Evolutionary conservation across 2,797 vertebrate genomes (phyloP).

Genomic region (Hyperoplus lanceolatus): DNA sequence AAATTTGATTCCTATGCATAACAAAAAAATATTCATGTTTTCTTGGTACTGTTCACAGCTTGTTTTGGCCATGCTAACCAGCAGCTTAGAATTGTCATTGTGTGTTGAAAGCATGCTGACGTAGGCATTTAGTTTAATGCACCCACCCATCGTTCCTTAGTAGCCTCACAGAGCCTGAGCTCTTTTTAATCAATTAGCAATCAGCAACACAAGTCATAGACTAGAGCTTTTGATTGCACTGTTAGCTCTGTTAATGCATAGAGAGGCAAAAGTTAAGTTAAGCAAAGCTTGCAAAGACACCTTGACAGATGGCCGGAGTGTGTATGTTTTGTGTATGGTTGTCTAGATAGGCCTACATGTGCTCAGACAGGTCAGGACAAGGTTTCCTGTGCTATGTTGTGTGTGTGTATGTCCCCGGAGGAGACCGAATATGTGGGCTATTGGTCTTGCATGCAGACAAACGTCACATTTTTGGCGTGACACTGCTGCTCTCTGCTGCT

Average conservation of each 20-base stretch:
- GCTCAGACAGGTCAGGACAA: conserved; percentile 12
- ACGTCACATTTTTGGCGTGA: conserved; percentile 58
- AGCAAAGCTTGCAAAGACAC: conserved; percentile 35
- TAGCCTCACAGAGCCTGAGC: neutral
- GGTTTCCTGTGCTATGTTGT: conserved; percentile 9
- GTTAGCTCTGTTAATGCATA: conserved; percentile 18
- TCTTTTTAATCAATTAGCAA: too few relatives aligned
- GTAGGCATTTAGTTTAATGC: neutral
- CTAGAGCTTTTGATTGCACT: neutral
- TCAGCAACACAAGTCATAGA: neutral
- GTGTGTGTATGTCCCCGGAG: neutral
- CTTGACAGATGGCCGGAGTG: conserved; percentile 36
- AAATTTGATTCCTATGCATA: neutral
- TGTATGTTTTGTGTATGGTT: conserved; percentile 30
- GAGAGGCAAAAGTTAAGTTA: conserved; percentile 10
- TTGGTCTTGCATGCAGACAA: conserved; percentile 23
- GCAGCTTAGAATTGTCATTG: neutral
- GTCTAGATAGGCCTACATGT: conserved; percentile 24
- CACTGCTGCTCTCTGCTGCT: conserved; percentile 53
- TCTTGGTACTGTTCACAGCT: neutral
- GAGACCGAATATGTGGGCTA: neutral
- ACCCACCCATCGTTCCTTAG: neutral
- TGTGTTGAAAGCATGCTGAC: neutral
- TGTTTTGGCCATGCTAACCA: neutral
- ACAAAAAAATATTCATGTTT: neutral